A percentile compares a stretch with the other conserved stretches of the same genome.
Conservation (phyloP, 2,797 vertebrate genomes). For the Myotis daubentonii region DNA sequence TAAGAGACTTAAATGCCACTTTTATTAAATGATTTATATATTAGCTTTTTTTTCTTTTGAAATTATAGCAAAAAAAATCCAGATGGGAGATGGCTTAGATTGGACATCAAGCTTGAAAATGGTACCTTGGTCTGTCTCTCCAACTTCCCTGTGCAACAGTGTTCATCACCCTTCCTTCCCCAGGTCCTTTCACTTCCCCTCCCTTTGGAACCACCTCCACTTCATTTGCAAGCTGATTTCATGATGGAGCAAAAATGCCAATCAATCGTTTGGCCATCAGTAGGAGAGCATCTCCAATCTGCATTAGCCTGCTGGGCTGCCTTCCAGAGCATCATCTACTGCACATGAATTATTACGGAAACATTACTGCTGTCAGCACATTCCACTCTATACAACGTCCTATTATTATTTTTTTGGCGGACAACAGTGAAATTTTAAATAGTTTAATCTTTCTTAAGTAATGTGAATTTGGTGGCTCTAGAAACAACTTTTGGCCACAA, state of each 20-base stretch:
- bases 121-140: background rate
- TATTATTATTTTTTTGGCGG: constrained; percentile 83
- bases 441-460: constrained; percentile 81
- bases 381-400: constrained; percentile 81
- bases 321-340: constrained; percentile 81
- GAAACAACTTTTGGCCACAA: constrained; percentile 76
- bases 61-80: background rate
- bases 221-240: constrained; percentile 64
- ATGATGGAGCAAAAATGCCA: constrained; percentile 79
- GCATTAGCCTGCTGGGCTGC: constrained; percentile 81
- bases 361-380: constrained; percentile 85
- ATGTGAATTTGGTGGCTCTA: constrained; percentile 75
- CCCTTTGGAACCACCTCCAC: constrained; percentile 8
- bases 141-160: background rate
- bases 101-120: background rate
- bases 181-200: background rate
- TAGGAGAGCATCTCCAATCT: constrained; percentile 74
- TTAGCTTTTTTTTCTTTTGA: background rate
- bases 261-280: constrained; percentile 72
- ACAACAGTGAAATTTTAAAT: constrained; percentile 85
- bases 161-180: background rate
- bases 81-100: background rate
- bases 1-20: background rate
- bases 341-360: constrained; percentile 82
- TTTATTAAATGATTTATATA: background rate